Base-by-base conservation (phyloP, 2,888 invertebrate species). In the Dyspetes luteomarginatus region DNA sequence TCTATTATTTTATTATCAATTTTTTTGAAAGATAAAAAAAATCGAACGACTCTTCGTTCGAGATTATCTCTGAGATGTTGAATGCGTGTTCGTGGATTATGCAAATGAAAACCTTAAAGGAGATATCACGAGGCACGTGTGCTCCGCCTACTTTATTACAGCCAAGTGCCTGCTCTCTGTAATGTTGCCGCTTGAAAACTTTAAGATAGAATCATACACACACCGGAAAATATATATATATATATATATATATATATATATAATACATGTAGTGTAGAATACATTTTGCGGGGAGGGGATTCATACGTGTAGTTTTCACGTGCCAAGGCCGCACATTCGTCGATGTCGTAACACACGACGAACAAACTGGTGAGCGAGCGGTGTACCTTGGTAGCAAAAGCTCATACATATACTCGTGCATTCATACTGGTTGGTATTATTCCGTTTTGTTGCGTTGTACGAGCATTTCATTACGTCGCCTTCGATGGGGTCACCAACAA, bases 81-180 rank as follows among this genome's bases (percentile, higher is more conserved):
- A 52, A 24, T 3, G 30, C 19, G 17, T 56, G 19, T 60, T 7
- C 52, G 58, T 36, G 55, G 48, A 55, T 82, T 81, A 82, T 83
- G 80, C 68, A 80, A 82, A 82, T 60, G 80, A 62, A 17, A 73
- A 68, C 71, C 55, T 83, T 83, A 83, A 84, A 82, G 83, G 80
- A 79, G 84, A 83, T 83, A 76, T 67, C 52, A 24, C 65, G 75
- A 75, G 58, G 48, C 78, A 75, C 81, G 75, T 81, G 83, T 45
- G 30, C 52, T 17, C 17, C 45, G 52, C 28, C 48, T 30, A 58
- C 26, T n/a, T 22, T 19, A 7, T 12, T 19, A 22, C 17, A 43
- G 50, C 22, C 50, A 56, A 75, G 58, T 43, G 24, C 52, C 41
- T 43, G 43, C 52, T 52, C 24, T 26, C 41, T 43, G 41, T 43